These are phyloP conservation scores for Drusus annulatus DNA, from an alignment of 1,140 invertebrate species.

Conservation along the genomic window DNA sequence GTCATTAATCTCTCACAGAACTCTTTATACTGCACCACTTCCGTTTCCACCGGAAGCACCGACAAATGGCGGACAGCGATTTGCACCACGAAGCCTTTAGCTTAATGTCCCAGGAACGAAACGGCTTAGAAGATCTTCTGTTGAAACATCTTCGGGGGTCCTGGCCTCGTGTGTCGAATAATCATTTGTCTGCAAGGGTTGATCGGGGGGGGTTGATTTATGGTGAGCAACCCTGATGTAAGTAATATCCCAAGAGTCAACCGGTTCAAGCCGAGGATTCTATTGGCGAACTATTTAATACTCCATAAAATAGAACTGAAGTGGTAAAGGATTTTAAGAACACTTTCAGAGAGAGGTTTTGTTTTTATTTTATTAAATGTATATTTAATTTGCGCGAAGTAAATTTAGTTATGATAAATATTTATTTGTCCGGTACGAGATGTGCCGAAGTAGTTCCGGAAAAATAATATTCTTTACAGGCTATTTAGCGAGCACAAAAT, in stretches of 20 bases:
- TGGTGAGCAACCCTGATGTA: conserved; percentile 11
- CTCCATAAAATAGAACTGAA: neutral
- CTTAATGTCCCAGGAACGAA: conserved; percentile 28
- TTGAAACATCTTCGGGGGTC: conserved; percentile 41
- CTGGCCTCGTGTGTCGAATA: conserved; percentile 36
- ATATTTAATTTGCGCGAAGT: no score
- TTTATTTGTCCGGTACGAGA: no score
- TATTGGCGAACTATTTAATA: neutral
- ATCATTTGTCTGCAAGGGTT: conserved; percentile 28
- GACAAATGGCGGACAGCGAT: conserved; percentile 35
- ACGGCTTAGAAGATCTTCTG: conserved; percentile 13
- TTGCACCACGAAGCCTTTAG: conserved; percentile 19
- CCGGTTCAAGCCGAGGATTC: conserved; percentile 11
- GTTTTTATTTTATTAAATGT: no score
- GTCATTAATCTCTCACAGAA: conserved; percentile 34
- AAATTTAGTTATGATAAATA: no score
- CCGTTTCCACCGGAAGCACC: neutral
- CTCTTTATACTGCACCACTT: conserved; percentile 22
- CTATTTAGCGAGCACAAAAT: no score
- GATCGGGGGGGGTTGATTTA: conserved; percentile 14
- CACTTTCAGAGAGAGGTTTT: no score
- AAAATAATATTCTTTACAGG: no score
- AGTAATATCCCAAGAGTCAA: neutral
- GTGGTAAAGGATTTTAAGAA: no score
- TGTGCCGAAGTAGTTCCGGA: no score